phyloP scores from a whole-genome alignment of 64 coral and sea anemone species.

The Hydrozoanthus tunicans region DNA sequence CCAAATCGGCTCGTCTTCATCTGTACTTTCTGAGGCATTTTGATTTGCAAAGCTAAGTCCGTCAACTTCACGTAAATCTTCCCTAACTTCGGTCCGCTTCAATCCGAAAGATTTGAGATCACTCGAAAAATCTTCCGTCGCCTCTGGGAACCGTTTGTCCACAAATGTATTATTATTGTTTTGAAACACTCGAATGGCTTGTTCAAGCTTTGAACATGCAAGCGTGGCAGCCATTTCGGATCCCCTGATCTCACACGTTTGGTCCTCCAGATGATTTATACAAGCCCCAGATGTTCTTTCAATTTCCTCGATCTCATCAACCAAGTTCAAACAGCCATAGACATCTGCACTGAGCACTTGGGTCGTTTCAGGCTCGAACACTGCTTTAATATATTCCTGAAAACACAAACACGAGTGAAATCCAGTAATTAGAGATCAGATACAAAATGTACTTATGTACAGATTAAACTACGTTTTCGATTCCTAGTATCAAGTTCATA shows the following conservation, averaged over 20 bases:
- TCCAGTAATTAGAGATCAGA: constrained; percentile 19
- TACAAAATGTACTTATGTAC: constrained; percentile 57
- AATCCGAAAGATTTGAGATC: constrained; percentile 18
- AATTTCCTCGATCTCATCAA: constrained; percentile 62
- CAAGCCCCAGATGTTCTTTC: constrained; percentile 54
- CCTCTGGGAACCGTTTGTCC: constrained; percentile 9
- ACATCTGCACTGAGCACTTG: constrained; percentile 26
- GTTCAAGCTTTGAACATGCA: constrained; percentile 58
- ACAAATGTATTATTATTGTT: constrained; percentile 44
- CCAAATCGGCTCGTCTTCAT: constrained; percentile 27
- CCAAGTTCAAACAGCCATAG: constrained; percentile 56
- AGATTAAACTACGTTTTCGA: not conserved
- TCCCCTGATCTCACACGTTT: constrained; percentile 48
- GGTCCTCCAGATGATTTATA: constrained; percentile 42
- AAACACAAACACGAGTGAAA: constrained; percentile 59
- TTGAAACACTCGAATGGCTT: constrained; percentile 55
- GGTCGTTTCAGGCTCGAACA: constrained; percentile 59
- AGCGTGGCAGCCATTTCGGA: constrained; percentile 58
- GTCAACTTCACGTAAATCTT: constrained; percentile 33
- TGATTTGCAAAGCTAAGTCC: constrained; percentile 13
- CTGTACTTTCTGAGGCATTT: not conserved
- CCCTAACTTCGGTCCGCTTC: constrained; percentile 46
- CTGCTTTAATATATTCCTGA: constrained; percentile 79
- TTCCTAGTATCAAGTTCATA: not conserved
- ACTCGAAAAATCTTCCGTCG: not conserved